A percentile compares a stretch with the other conserved stretches of the same genome.
These are phyloP conservation scores for Pinna nobilis DNA, from an alignment of 1,140 invertebrate genomes.

Conservation along the genomic window DNA sequence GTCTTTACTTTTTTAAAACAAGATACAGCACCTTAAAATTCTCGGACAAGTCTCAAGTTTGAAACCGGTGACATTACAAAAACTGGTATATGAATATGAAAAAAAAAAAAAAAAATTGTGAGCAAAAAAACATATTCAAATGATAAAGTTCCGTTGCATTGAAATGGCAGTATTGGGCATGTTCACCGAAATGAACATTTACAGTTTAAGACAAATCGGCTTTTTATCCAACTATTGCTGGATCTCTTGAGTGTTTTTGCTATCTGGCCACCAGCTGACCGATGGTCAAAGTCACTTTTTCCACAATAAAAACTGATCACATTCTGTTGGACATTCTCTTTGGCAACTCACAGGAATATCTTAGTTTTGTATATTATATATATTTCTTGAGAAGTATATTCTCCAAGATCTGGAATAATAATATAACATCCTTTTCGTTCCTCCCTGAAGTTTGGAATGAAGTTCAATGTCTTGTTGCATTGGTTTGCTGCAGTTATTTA, in stretches of 20 bases:
- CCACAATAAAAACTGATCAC: constrained; percentile 4
- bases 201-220: constrained; percentile 12
- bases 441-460: constrained; percentile 49
- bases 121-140: constrained; percentile 1
- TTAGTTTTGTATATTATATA: too few species aligned
- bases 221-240: constrained; percentile 14
- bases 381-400: not conserved
- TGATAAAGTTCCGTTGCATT: constrained; percentile 45
- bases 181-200: constrained; percentile 19
- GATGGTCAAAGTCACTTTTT: constrained; percentile 8
- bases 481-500: constrained; percentile 33
- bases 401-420: not conserved
- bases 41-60: too few species aligned
- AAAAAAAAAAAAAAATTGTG: constrained; percentile 11
- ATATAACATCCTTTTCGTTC: constrained; percentile 18
- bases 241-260: not conserved
- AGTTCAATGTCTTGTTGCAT: constrained; percentile 42
- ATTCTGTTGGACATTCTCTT: constrained; percentile 30
- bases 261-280: constrained; percentile 6
- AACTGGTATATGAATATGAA: too few species aligned
- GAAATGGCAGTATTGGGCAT: constrained; percentile 54
- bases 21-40: too few species aligned
- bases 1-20: too few species aligned
- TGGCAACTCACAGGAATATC: constrained; percentile 38
- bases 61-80: too few species aligned